phyloP scores from a whole-genome alignment of 2,888 invertebrate genomes.

The Cenopis cana region DNA sequence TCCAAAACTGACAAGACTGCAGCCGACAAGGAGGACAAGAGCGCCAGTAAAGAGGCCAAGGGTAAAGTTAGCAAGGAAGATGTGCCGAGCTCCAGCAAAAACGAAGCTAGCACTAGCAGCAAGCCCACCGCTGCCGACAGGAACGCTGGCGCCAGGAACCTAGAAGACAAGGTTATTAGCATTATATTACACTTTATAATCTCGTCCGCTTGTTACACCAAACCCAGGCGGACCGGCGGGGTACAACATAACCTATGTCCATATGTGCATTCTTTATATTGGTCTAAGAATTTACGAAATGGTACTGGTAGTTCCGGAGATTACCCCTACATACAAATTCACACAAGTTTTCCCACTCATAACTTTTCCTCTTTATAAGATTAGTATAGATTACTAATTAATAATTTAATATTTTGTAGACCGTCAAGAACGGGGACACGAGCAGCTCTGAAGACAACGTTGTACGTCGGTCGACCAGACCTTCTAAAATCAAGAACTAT shows the following conservation, averaged over 20 bases:
- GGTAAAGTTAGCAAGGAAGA: slow-evolving; percentile 24
- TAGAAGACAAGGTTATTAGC: slow-evolving; percentile 12
- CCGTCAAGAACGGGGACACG: slow-evolving; percentile 70
- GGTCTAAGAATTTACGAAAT: too few species aligned
- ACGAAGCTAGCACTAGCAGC: slow-evolving; percentile 15
- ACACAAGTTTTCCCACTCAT: too few species aligned
- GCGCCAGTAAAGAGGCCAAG: slow-evolving; percentile 11
- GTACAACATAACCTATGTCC: too few species aligned
- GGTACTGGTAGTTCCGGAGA: too few species aligned
- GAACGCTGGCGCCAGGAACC: slow-evolving; percentile 3
- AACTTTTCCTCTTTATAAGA: too few species aligned
- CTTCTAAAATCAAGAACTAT: slow-evolving; percentile 83
- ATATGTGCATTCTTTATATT: too few species aligned
- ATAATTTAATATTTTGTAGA: slow-evolving; percentile 55
- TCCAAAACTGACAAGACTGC: slow-evolving; percentile 1
- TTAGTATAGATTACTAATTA: too few species aligned
- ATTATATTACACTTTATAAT: not conserved
- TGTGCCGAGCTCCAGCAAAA: slow-evolving; percentile 28
- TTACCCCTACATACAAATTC: too few species aligned
- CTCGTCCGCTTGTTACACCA: too few species aligned
- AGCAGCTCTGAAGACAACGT: slow-evolving; percentile 64
- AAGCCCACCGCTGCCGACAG: not conserved
- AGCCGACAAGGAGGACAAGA: slow-evolving; percentile 13
- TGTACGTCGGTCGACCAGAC: slow-evolving; percentile 79
- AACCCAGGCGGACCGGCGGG: too few species aligned